phyloP scores from a whole-genome alignment of 2,888 invertebrate species.

The Eupeodes luniger region DNA sequence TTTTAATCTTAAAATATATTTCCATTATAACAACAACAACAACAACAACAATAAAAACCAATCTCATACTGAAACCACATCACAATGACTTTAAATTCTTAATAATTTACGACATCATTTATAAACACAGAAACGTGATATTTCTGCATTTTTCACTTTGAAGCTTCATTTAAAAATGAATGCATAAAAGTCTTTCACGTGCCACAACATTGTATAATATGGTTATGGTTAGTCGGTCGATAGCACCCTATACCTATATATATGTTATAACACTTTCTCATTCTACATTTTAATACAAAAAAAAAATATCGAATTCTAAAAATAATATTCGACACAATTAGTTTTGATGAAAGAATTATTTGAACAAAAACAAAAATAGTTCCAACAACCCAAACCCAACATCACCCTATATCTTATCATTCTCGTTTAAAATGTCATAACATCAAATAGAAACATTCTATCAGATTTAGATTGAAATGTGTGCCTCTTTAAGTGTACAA shows the following conservation, averaged over 20 bases:
- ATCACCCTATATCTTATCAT: conserved; percentile 30
- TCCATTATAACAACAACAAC: background rate
- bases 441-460: conserved; percentile 51
- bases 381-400: background rate
- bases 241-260: background rate
- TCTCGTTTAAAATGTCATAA: conserved; percentile 44
- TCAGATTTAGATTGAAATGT: conserved; percentile 19
- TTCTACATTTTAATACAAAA: background rate
- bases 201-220: background rate
- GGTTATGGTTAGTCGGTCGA: background rate
- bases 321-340: conserved; percentile 64
- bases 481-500: conserved; percentile 34
- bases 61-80: conserved; percentile 22
- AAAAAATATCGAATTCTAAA: conserved; percentile 39
- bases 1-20: background rate
- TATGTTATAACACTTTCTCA: background rate
- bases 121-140: conserved; percentile 65
- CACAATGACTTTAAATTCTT: conserved; percentile 33
- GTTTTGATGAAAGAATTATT: conserved; percentile 27
- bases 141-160: conserved; percentile 52
- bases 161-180: conserved; percentile 26
- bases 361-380: background rate
- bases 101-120: conserved; percentile 39
- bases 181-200: conserved; percentile 51
- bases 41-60: conserved; percentile 7